phyloP scores from a whole-genome alignment of 92 coral and sea anemone species.

The Epizoanthus ramosus region DNA sequence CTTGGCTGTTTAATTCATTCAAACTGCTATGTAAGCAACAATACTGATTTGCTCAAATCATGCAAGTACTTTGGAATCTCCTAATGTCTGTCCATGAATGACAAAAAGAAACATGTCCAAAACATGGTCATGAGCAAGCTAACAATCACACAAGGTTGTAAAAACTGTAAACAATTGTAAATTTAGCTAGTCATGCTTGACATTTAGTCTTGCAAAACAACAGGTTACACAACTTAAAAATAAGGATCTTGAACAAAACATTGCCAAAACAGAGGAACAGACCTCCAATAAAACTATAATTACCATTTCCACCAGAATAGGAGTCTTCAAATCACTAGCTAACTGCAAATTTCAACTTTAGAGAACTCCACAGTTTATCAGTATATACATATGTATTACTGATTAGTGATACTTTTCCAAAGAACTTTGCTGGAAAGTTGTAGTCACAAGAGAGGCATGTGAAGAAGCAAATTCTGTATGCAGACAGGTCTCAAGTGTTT shows the following conservation, averaged over 20 bases:
- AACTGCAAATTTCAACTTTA: neutral
- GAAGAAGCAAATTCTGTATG: neutral
- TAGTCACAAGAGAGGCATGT: neutral
- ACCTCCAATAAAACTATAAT: neutral
- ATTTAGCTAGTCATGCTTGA: neutral
- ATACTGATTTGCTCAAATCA: no score
- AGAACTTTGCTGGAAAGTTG: neutral
- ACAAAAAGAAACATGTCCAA: neutral
- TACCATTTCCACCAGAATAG: slow-evolving; percentile 21
- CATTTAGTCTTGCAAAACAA: neutral
- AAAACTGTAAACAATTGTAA: slow-evolving; percentile 4
- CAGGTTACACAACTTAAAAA: neutral
- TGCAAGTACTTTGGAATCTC: neutral
- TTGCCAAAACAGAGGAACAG: neutral
- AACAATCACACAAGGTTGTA: neutral
- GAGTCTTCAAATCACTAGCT: neutral
- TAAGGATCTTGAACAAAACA: neutral
- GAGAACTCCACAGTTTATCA: neutral
- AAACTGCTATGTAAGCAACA: no score
- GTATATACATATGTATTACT: no score
- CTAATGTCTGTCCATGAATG: neutral
- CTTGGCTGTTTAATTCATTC: no score
- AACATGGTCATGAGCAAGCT: neutral
- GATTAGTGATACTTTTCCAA: neutral
- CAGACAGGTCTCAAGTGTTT: slow-evolving; percentile 21